Evolutionary conservation across 2,888 invertebrate genomes (phyloP).

Genomic region (Maniola hyperantus): DNA sequence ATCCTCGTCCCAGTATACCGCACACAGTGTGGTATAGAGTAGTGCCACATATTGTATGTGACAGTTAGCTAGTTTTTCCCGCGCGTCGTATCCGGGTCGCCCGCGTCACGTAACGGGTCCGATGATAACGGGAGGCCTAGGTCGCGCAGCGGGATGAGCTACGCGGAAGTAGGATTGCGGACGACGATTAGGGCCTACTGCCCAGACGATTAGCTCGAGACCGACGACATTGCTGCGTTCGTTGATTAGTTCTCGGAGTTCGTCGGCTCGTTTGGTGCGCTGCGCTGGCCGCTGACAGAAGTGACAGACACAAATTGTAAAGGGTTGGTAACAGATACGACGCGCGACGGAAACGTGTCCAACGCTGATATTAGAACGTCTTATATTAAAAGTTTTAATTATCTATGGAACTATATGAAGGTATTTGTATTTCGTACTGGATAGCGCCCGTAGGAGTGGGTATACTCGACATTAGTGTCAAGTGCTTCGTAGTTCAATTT

Average conservation of each 20-base stretch:
- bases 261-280: slow-evolving; percentile 17
- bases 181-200: slow-evolving; percentile 23
- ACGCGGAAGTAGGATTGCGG: slow-evolving; percentile 73
- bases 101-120: slow-evolving; percentile 78
- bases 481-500: no score
- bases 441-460: no score
- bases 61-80: slow-evolving; percentile 52
- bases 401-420: no score
- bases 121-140: slow-evolving; percentile 75
- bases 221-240: slow-evolving; percentile 14
- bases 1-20: slow-evolving; percentile 3
- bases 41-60: slow-evolving; percentile 34
- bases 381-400: not conserved
- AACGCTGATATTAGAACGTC: not conserved
- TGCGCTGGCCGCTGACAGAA: slow-evolving; percentile 9
- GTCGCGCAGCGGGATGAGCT: slow-evolving; percentile 80
- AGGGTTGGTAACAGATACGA: not conserved
- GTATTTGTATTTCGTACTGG: no score
- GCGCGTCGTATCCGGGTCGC: slow-evolving; percentile 73
- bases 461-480: no score
- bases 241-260: slow-evolving; percentile 33
- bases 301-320: slow-evolving; percentile 11
- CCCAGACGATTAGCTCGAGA: slow-evolving; percentile 11
- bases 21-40: slow-evolving; percentile 8
- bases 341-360: not conserved